These are phyloP conservation scores for Neostethus bicornis DNA, from an alignment of 2,797 vertebrate genomes.

Conservation along the genomic window DNA sequence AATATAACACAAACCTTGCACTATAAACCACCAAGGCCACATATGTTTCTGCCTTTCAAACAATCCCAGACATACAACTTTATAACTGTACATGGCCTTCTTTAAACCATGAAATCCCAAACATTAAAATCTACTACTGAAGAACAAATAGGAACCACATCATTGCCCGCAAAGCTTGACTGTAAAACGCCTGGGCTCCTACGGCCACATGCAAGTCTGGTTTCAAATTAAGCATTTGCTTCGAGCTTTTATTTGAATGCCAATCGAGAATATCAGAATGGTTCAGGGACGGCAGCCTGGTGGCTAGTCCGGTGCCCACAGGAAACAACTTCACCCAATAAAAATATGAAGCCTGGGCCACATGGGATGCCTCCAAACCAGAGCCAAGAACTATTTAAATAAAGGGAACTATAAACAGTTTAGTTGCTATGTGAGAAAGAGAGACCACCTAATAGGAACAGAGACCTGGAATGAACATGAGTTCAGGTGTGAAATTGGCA, in stretches of 20 bases:
- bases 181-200: conserved; percentile 41
- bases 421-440: conserved; percentile 28
- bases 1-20: conserved; percentile 38
- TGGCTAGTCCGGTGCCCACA: conserved; percentile 43
- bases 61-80: conserved; percentile 20
- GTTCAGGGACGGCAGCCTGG: conserved; percentile 36
- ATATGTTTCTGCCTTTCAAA: conserved; percentile 7
- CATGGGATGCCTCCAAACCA: conserved; percentile 44
- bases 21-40: conserved; percentile 27
- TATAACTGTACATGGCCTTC: conserved; percentile 43
- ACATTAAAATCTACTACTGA: conserved; percentile 49
- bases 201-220: conserved; percentile 15
- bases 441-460: conserved; percentile 54
- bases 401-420: conserved; percentile 62
- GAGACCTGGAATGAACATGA: conserved; percentile 31
- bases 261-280: conserved; percentile 47
- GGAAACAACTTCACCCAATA: conserved; percentile 69
- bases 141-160: conserved; percentile 48
- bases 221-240: conserved; percentile 13
- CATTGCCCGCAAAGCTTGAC: conserved; percentile 40
- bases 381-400: conserved; percentile 54
- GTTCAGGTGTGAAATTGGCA: conserved; percentile 18
- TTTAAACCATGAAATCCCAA: conserved; percentile 50
- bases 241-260: conserved; percentile 52
- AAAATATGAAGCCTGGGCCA: conserved; percentile 53